phyloP scores from a whole-genome alignment of 2,797 vertebrate genomes.

The Lophura swinhoii region DNA sequence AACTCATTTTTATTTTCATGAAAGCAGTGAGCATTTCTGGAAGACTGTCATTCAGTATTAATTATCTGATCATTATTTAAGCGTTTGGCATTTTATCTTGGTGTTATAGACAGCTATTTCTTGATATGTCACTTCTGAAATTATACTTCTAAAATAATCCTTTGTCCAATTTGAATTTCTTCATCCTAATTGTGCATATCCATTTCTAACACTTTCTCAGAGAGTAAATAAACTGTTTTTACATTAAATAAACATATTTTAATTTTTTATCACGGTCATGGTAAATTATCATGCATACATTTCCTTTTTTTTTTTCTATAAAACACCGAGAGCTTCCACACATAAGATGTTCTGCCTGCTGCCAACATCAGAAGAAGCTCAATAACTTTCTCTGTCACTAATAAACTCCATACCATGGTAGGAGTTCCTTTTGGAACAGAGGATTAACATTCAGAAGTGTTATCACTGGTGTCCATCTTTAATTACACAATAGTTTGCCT shows the following conservation, averaged over 20 bases:
- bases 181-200: not conserved
- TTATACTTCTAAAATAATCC: not conserved
- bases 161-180: not conserved
- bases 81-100: not conserved
- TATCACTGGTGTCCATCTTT: not conserved
- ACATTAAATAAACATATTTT: not conserved
- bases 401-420: not conserved
- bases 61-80: slow-evolving; percentile 48
- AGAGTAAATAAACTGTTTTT: not conserved
- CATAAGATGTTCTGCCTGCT: not conserved
- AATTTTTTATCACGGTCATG: not conserved
- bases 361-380: not conserved
- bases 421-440: not conserved
- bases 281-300: not conserved
- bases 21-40: slow-evolving; percentile 12
- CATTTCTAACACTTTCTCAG: not conserved
- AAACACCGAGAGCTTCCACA: not conserved
- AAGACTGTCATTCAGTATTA: slow-evolving; percentile 25
- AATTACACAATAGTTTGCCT: not conserved
- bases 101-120: not conserved
- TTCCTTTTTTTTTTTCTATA: not conserved
- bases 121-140: not conserved
- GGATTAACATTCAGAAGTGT: not conserved
- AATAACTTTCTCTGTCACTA: not conserved
- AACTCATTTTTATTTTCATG: slow-evolving; percentile 37